Base-by-base conservation (phyloP, 1,140 invertebrate genomes). In the Adelges cooleyi region DNA sequence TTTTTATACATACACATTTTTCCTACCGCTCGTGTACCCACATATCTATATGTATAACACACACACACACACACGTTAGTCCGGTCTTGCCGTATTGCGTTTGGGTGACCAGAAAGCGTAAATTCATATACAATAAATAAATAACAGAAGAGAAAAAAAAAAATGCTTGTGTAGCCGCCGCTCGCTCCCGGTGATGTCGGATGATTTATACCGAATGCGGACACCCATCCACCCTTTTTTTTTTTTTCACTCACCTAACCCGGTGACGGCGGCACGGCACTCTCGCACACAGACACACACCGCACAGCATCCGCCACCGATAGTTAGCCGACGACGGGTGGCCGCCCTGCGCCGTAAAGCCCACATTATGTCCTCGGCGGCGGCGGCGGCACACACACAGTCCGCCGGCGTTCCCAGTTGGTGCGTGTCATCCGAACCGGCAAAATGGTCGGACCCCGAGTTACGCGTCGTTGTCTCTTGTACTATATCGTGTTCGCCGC, bases 351-450 rank as follows among this genome's bases (percentile, higher is more conserved):
- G 29, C 29, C 29, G 29, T 33, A 33, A 33, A 33, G 29, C 29
- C 11, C 29, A 33, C 29, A 33, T 33, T 33, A 6, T n/a, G n/a
- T 33, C 29, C n/a, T 8, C 40, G 40, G 36, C 36, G 36, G 36
- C 36, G 36, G 36, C 36, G 13, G 40, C 40, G n/a, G 40, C 40
- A 15, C 38, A 25, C 53, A 23, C 52, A 20, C 52, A 38, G 40
- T n/a, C 38, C 36, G 52, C 18, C 52, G 52, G 22, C 51, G 29
- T 36, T 18, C 40, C 22, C 53, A 59, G 53, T 59, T 59, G 22
- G 53, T 59, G 53, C 53, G 53, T 59, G 53, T 59, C 53, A n/a
- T 59, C 23, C 53, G 53, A 59, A 59, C 53, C 53, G 53, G 53
- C 53, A 25, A 59, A 59, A 59, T 59, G 53, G 53, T 33, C 53